phyloP scores from a whole-genome alignment of 2,113 vertebrate genomes.

The Melanerpes formicivorus region DNA sequence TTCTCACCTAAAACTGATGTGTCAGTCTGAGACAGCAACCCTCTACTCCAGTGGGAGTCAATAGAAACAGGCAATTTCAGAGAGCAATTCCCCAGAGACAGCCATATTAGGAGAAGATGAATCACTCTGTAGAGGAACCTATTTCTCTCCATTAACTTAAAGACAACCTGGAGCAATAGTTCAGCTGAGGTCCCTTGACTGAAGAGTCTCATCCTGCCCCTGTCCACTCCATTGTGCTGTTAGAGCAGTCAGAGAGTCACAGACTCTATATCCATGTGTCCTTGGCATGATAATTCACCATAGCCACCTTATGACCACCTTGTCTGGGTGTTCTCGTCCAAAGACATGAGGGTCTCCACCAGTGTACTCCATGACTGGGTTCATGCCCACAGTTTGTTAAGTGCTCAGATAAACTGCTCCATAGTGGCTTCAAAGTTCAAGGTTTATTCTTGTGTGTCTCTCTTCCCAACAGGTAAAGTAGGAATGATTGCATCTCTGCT shows the following conservation, averaged over 20 bases:
- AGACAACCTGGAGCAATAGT: background rate
- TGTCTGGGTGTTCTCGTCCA: background rate
- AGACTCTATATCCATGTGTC: accelerated
- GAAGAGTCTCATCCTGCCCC: background rate
- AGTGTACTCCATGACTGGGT: background rate
- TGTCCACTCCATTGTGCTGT: background rate
- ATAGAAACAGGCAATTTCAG: conserved; percentile 27
- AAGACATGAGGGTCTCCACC: background rate
- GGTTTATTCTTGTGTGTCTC: background rate
- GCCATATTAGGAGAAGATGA: background rate
- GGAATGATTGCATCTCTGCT: background rate
- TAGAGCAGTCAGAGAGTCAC: background rate
- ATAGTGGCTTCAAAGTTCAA: background rate
- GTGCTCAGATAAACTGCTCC: background rate
- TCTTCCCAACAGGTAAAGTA: background rate
- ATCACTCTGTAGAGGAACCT: background rate
- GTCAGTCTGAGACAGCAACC: background rate
- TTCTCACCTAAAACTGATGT: background rate
- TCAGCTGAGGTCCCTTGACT: background rate
- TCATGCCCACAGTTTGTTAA: background rate
- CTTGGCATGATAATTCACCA: background rate
- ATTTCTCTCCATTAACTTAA: conserved; percentile 51
- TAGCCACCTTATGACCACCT: background rate
- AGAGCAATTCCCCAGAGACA: conserved; percentile 10
- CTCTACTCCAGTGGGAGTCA: background rate